A percentile compares a stretch with the other conserved stretches of the same genome.
These are phyloP conservation scores for Parnassius smintheus DNA, from an alignment of 2,888 invertebrate genomes.

Conservation along the genomic window DNA sequence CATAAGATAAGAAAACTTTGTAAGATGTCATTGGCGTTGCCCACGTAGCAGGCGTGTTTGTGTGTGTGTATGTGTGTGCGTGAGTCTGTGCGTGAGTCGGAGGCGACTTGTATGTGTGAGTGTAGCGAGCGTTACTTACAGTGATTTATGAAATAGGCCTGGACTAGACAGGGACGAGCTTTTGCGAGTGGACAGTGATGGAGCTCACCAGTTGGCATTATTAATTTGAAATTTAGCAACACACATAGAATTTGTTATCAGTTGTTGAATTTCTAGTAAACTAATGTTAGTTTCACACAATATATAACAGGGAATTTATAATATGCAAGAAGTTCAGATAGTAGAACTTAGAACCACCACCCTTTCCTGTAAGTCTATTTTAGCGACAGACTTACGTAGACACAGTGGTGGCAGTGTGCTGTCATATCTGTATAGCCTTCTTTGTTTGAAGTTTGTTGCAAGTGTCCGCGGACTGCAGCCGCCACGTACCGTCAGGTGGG, in stretches of 20 bases:
- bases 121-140: not conserved
- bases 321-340: too few relatives aligned
- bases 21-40: not conserved
- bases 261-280: too few relatives aligned
- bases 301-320: too few relatives aligned
- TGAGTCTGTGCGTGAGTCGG: not conserved
- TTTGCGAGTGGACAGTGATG: not conserved
- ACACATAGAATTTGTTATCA: not conserved
- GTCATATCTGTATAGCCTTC: too few relatives aligned
- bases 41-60: not conserved
- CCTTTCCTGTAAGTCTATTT: too few relatives aligned
- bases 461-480: too few relatives aligned
- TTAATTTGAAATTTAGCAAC: not conserved
- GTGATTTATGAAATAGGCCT: constrained; percentile 2
- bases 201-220: not conserved
- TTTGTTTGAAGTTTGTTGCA: too few relatives aligned
- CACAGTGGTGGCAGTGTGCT: too few relatives aligned
- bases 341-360: too few relatives aligned
- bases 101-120: not conserved
- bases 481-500: too few relatives aligned
- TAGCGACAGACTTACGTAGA: too few relatives aligned
- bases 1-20: not conserved
- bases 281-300: too few relatives aligned
- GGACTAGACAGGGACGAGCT: not conserved
- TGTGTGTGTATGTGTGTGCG: not conserved